Evolutionary conservation across 2,797 vertebrate genomes (phyloP).

Genomic region (Vespertilio murinus): DNA sequence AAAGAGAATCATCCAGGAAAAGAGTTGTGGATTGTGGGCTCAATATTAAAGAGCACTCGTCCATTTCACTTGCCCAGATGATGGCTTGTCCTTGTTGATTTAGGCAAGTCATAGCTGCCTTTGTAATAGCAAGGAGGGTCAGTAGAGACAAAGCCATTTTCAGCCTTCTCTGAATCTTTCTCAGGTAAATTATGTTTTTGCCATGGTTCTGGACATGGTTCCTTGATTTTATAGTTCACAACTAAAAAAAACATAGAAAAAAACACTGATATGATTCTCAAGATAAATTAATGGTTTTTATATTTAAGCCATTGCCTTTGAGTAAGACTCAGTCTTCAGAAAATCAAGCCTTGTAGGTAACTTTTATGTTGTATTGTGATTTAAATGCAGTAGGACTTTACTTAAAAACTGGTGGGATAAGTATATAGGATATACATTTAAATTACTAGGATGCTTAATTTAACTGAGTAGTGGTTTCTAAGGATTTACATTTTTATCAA

Average conservation of each 20-base stretch:
- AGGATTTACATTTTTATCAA: not conserved
- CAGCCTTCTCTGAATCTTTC: not conserved
- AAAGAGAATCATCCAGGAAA: not conserved
- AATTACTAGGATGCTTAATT: conserved; percentile 24
- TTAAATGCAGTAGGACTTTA: conserved; percentile 20
- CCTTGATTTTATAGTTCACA: not conserved
- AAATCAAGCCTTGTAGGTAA: not conserved
- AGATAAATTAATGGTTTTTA: not conserved
- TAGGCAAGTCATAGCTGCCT: not conserved
- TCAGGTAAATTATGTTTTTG: not conserved
- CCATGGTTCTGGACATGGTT: not conserved
- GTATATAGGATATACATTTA: not conserved
- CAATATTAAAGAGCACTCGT: not conserved
- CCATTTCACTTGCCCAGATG: not conserved
- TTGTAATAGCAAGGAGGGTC: not conserved
- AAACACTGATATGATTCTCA: not conserved
- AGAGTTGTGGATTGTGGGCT: not conserved
- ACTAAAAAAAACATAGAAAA: not conserved
- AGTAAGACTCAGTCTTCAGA: not conserved
- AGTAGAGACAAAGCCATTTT: conserved; percentile 5
- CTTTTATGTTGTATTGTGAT: conserved; percentile 4
- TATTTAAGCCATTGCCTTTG: conserved; percentile 5
- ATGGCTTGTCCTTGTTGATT: conserved; percentile 20
- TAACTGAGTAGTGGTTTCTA: not conserved
- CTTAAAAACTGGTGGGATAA: not conserved